Evolutionary conservation across 2,113 vertebrate genomes (phyloP), one percentile per base, ranked within the genome.

Genomic region (Apodemus speciosus): DNA sequence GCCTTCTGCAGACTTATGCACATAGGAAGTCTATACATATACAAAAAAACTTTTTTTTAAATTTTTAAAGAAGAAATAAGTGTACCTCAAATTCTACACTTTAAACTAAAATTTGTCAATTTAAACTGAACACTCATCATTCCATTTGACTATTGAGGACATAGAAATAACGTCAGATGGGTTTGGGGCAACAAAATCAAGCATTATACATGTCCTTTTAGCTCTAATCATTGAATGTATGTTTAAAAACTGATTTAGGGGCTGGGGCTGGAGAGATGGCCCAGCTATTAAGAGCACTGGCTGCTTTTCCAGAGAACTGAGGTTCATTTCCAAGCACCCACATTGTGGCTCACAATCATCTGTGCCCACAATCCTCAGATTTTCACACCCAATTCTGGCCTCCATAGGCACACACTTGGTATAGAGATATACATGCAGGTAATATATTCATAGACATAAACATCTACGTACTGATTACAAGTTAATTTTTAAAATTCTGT

Each of bases 161-260:
- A 40, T 30, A 15, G 16, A 92, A 88, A 46, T 56, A 14, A 79
- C 81, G 81, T 38, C 21, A 20, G 75, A 84, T 75, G 35, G 58
- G 38, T 56, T 87, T 32, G 58, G 62, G 88, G 21, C 38, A 89
- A 86, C 13, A n/a, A 93, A 93, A 76, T 73, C 9, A 87, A 23
- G 64, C 88, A 43, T 9, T 7, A 1, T 1, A 0, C 38, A 23
- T 11, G 3, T 21, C 16, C n/a, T 85, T 89, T 73, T 69, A 77
- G 53, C 27, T 83, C 7, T 16, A 64, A 79, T 49, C 25, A 16
- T 89, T 75, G 21, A 85, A 72, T 49, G 4, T 6, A 43, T 38
- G 7, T 79, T 92, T 94, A 3, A 56, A 86, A 90, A 93, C 66
- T n/a, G 86, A 85, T 49, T 60, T 81, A 83, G 43, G 16, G 6